Evolutionary conservation across 2,888 invertebrate genomes (phyloP).

Genomic region (Microlaimidae sp.): DNA sequence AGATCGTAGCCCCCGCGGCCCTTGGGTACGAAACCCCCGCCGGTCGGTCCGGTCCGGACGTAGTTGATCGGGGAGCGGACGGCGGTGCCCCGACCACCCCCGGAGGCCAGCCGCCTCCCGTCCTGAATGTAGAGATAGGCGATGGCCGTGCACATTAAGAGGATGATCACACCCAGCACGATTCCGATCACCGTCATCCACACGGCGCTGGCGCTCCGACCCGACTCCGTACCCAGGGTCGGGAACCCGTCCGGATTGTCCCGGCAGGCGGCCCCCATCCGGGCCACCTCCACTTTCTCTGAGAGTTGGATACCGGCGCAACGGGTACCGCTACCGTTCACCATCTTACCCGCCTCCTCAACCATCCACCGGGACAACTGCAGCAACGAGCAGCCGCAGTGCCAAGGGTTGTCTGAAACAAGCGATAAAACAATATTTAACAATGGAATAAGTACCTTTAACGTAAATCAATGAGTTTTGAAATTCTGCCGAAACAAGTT

Average conservation of each 20-base stretch:
- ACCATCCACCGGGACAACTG: constrained; percentile 26
- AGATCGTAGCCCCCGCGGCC: not conserved
- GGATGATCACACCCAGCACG: constrained; percentile 24
- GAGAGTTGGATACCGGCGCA: not conserved
- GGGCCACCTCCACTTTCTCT: not conserved
- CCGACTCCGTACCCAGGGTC: not conserved
- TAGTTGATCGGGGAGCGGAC: not conserved
- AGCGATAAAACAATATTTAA: not conserved
- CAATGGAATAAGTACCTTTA: too few relatives aligned
- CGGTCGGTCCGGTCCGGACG: constrained; percentile 2
- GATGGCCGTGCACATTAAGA: constrained; percentile 25
- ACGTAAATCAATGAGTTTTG: too few relatives aligned
- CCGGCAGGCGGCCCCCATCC: not conserved
- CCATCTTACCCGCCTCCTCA: not conserved
- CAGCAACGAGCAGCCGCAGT: constrained; percentile 7
- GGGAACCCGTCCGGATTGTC: not conserved
- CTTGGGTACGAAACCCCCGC: not conserved
- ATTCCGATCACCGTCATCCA: constrained; percentile 30
- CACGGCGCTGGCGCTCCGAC: constrained; percentile 3
- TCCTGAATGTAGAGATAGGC: constrained; percentile 28
- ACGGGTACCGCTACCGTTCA: not conserved
- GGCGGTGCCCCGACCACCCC: not conserved
- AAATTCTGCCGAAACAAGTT: too few relatives aligned
- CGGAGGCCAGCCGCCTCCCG: not conserved
- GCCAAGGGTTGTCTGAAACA: constrained; percentile 22